A percentile compares a stretch with the other conserved stretches of the same genome.
Conservation (phyloP, 2,797 vertebrate genomes). For the Spheniscus humboldti region DNA sequence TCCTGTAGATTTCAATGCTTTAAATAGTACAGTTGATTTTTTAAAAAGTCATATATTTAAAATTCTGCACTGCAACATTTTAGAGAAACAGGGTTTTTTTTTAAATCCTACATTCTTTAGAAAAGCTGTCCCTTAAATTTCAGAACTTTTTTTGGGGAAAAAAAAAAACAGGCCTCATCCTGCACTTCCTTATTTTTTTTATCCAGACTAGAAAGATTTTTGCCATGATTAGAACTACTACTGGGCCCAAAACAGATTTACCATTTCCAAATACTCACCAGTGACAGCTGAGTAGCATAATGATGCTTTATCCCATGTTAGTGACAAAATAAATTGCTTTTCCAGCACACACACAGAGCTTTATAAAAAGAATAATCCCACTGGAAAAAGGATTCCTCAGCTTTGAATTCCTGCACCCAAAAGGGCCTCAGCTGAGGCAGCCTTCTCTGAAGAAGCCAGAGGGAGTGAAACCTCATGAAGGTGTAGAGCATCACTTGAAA, state of each 20-base stretch:
- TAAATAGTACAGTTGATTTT: neutral
- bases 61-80: neutral
- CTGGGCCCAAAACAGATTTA: neutral
- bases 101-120: neutral
- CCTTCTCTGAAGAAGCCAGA: neutral
- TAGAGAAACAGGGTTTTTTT: neutral
- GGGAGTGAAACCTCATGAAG: neutral
- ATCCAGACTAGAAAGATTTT: neutral
- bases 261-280: neutral
- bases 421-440: neutral
- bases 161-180: neutral
- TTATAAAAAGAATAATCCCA: constrained; percentile 15
- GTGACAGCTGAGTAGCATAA: neutral
- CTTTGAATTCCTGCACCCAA: neutral
- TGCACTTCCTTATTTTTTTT: neutral
- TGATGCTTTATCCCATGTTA: neutral
- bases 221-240: neutral
- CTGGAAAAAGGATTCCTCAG: neutral
- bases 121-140: neutral
- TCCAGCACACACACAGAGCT: neutral
- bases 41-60: neutral
- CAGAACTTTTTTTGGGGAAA: neutral
- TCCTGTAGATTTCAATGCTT: neutral
- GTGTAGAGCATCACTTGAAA: neutral
- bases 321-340: constrained; percentile 33